phyloP scores from a whole-genome alignment of 92 coral and sea anemone genomes.

The Scolanthus callimorphus region DNA sequence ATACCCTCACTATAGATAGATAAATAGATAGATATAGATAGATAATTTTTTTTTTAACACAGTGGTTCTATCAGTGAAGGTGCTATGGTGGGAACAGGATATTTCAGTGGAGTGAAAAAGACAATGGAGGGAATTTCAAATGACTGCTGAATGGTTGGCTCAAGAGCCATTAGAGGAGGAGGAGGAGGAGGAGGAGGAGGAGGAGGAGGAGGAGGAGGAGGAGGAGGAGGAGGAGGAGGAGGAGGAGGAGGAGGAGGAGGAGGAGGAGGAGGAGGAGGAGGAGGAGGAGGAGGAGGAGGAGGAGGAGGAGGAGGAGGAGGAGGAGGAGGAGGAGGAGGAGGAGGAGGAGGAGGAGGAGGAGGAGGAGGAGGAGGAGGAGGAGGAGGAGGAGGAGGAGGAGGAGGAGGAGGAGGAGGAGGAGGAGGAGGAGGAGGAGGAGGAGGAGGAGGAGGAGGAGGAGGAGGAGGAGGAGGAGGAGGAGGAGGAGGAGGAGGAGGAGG shows the following conservation, averaged over 20 bases:
- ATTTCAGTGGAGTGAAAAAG: too few relatives aligned
- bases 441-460: neutral
- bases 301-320: neutral
- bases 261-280: conserved; percentile 1
- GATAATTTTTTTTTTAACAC: neutral
- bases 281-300: neutral
- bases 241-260: conserved; percentile 2
- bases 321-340: neutral
- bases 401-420: neutral
- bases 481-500: neutral
- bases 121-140: too few relatives aligned
- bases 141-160: too few relatives aligned
- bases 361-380: neutral
- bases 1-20: too few relatives aligned
- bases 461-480: neutral
- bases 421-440: neutral
- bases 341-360: neutral
- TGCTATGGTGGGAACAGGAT: too few relatives aligned
- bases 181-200: conserved; percentile 1
- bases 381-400: neutral
- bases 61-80: neutral
- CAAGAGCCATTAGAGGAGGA: neutral
- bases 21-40: too few relatives aligned
- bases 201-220: conserved; percentile 1
- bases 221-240: conserved; percentile 2